Percentiles rank a stretch among this genome's conserved stretches.
These are phyloP conservation scores for Nannospalax galili DNA, from an alignment of 2,113 vertebrate species.

Conservation along the genomic window DNA sequence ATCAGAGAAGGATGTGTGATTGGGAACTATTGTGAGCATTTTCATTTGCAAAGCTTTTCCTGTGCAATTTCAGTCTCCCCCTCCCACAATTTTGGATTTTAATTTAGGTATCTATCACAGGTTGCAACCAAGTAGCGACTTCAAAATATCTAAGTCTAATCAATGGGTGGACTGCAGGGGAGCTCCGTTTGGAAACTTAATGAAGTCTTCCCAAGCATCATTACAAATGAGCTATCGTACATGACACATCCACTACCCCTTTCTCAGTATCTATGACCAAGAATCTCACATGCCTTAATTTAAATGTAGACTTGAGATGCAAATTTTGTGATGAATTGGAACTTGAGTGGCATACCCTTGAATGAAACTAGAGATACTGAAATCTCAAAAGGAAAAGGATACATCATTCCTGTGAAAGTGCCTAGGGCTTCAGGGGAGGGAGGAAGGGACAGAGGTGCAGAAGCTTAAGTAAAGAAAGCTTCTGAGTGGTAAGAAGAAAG, in stretches of 20 bases:
- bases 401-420: neutral
- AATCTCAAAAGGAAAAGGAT: conserved; percentile 16
- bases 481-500: neutral
- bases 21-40: neutral
- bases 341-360: conserved; percentile 20
- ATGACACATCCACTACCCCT: neutral
- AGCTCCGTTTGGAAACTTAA: conserved; percentile 28
- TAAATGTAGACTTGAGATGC: conserved; percentile 32
- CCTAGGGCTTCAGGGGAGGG: neutral
- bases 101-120: neutral
- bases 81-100: neutral
- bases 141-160: conserved; percentile 45
- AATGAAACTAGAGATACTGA: neutral
- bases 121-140: conserved; percentile 41
- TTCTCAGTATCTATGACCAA: conserved; percentile 8
- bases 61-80: neutral
- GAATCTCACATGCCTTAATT: conserved; percentile 1
- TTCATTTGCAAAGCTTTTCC: neutral
- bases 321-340: conserved; percentile 44
- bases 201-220: conserved; percentile 36
- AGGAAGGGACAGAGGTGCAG: neutral
- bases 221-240: conserved; percentile 28
- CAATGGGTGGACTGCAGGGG: neutral
- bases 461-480: neutral
- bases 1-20: neutral